Conservation (phyloP, 1,140 invertebrate species). For the Sminthurides bifidus region DNA sequence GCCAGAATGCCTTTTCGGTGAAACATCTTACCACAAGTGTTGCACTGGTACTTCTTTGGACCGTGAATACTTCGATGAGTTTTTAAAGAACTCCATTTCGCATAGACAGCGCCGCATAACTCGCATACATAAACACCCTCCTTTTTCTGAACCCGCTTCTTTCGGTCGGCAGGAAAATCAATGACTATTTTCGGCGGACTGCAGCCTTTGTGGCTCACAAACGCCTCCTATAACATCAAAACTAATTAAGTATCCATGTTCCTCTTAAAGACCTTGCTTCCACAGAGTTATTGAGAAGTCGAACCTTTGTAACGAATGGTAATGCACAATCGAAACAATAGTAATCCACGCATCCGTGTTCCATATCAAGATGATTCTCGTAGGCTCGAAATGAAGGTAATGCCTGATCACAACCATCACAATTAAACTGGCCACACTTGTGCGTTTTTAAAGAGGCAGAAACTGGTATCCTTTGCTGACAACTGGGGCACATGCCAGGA, state of each 20-base stretch:
- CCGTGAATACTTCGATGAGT: conserved; percentile 34
- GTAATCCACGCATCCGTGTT: conserved; percentile 6
- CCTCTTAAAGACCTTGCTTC: background rate
- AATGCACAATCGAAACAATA: conserved; percentile 33
- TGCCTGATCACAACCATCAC: conserved; percentile 17
- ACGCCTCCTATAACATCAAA: background rate
- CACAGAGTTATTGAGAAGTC: background rate
- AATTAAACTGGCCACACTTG: background rate
- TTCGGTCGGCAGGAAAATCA: no score
- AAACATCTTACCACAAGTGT: conserved; percentile 40
- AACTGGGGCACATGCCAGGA: conserved; percentile 37
- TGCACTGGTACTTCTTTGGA: conserved; percentile 39
- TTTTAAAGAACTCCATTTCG: conserved; percentile 34
- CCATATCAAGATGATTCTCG: conserved; percentile 17
- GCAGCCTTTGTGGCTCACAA: conserved; percentile 3
- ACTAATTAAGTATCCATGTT: background rate
- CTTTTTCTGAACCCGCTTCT: background rate
- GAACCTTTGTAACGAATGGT: conserved; percentile 21
- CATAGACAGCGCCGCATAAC: conserved; percentile 35
- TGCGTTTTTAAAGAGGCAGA: conserved; percentile 14
- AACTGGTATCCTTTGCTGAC: conserved; percentile 34
- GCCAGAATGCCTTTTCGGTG: conserved; percentile 40
- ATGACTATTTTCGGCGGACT: background rate
- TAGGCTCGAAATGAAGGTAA: conserved; percentile 14
- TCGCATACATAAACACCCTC: conserved; percentile 29